A percentile compares a stretch with the other conserved stretches of the same genome.
Evolutionary conservation across 2,797 vertebrate species (phyloP).

Genomic region (Trachurus trachurus): DNA sequence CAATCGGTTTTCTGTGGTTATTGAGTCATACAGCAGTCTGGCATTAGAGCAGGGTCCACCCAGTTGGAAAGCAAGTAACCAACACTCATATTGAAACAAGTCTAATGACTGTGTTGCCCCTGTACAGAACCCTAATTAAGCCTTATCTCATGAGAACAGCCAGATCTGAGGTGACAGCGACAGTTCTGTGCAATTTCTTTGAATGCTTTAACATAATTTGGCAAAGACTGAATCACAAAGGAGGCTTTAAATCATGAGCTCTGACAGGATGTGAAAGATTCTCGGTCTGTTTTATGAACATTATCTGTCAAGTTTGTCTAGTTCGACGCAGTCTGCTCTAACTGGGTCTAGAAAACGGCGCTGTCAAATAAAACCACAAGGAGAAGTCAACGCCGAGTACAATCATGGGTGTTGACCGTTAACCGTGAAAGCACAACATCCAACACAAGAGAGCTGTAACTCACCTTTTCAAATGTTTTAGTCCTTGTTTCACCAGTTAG

Average conservation of each 20-base stretch:
- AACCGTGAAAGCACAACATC: conserved; percentile 21
- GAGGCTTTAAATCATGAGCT: background rate
- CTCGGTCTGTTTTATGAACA: background rate
- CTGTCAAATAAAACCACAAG: background rate
- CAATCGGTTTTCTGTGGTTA: conserved; percentile 54
- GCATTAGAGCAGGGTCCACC: conserved; percentile 55
- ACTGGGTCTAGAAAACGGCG: background rate
- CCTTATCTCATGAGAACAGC: background rate
- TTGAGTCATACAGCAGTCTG: conserved; percentile 55
- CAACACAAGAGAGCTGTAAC: conserved; percentile 35
- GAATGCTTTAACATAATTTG: background rate
- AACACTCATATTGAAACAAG: background rate
- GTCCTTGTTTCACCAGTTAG: conserved; percentile 47
- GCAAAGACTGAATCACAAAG: background rate
- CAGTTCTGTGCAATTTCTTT: background rate
- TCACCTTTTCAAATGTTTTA: conserved; percentile 70
- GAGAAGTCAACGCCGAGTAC: background rate
- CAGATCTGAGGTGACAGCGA: background rate
- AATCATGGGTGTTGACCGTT: conserved; percentile 19
- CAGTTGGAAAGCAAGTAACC: conserved; percentile 21
- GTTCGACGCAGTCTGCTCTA: background rate
- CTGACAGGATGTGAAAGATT: background rate
- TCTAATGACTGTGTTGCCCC: background rate
- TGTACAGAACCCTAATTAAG: background rate
- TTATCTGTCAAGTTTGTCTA: background rate